phyloP scores from a whole-genome alignment of 2,797 vertebrate genomes.

The Thalassophryne amazonica region DNA sequence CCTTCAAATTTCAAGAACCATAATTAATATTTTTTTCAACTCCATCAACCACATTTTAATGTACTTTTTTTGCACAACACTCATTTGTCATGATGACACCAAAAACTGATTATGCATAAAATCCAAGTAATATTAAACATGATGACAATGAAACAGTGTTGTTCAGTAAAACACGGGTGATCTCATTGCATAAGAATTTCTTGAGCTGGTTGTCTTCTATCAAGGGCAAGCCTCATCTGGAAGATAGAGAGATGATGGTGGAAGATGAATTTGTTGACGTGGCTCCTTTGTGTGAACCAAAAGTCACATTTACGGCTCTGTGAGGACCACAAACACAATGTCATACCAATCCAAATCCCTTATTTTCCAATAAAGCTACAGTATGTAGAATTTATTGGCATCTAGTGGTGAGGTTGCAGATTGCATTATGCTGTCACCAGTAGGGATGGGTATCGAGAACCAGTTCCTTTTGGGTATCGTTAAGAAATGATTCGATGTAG shows the following conservation, averaged over 20 bases:
- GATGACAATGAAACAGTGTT: conserved; percentile 2
- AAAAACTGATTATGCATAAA: too few relatives aligned
- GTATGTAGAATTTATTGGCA: too few relatives aligned
- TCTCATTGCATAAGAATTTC: conserved; percentile 52
- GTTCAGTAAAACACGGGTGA: conserved; percentile 24
- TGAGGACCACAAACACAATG: conserved; percentile 18
- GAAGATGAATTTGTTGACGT: conserved; percentile 2
- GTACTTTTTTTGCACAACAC: neutral
- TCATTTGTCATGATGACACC: conserved; percentile 17
- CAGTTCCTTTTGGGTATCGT: too few relatives aligned
- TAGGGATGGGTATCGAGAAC: too few relatives aligned
- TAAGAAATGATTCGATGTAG: too few relatives aligned
- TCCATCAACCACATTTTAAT: conserved; percentile 13
- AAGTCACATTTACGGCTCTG: conserved; percentile 8
- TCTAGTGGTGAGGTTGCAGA: too few relatives aligned
- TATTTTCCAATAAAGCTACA: neutral
- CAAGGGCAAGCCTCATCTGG: conserved; percentile 84
- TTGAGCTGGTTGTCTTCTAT: conserved; percentile 64
- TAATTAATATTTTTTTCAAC: conserved; percentile 7
- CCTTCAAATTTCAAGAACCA: conserved; percentile 21
- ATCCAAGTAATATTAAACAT: conserved; percentile 8
- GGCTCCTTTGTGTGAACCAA: neutral
- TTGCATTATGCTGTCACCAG: too few relatives aligned
- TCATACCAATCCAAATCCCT: conserved; percentile 3
- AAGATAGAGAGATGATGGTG: conserved; percentile 49